Base-by-base conservation (phyloP, 2,888 invertebrate genomes). In the Dolomedes plantarius region DNA sequence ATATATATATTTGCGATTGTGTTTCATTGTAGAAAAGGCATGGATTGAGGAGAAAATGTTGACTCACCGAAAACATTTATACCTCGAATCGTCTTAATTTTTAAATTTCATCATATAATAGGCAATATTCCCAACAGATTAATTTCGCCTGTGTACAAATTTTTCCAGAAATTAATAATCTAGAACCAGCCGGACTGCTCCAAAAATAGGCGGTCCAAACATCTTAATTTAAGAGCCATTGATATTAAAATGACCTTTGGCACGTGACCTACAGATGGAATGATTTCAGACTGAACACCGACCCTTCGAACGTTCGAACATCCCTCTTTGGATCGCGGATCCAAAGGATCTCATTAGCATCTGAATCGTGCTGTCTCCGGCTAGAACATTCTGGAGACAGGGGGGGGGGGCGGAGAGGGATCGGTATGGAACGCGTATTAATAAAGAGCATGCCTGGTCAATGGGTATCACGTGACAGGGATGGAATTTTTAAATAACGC, bases 401-500 rank as follows among this genome's bases (percentile, higher is more conserved):
- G n/a, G 62, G 56, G 32, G 65, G 19, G 64, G 28, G 1, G 31
- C 41, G 16, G n/a, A 5, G 65, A 23, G 67, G 29, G 9, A 29
- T 13, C 1, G 29, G 71, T 23, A 28, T 28, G 50, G 28, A 41
- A 72, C 73, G 65, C n/a, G 62, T 76, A 76, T 83, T 83, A 83
- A 83, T 83, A 83, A 83, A 83, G 82, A 64, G 75, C 31, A 36
- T 50, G 56, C 65, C 41, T 56, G 39, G 62, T 41, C 82, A 82
- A 82, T 82, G 82, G 75, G 76, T 65, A 76, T 82, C 82, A 82
- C 82, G 76, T 82, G 82, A 83, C 46, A n/a, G 36, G 76, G 71
- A 65, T 76, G 82, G 82, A 83, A 83, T 83, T 83, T 83, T 83
- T 76, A 76, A 83, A 83, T 83, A 83, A 82, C 76, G 76, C 32